phyloP scores from a whole-genome alignment of 2,888 invertebrate species.

The Erebia epiphron region DNA sequence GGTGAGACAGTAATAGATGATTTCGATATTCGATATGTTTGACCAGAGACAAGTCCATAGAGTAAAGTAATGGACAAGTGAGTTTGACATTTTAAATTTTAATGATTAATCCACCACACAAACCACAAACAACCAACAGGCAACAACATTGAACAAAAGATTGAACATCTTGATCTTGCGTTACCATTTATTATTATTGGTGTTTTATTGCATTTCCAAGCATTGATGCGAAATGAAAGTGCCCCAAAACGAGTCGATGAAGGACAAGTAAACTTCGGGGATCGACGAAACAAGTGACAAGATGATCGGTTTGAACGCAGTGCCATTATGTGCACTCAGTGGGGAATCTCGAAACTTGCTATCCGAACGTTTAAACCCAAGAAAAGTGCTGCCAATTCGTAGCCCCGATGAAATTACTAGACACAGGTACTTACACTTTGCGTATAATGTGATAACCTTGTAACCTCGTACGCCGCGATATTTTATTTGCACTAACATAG shows the following conservation, averaged over 20 bases:
- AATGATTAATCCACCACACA: too few species aligned
- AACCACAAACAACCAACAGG: too few species aligned
- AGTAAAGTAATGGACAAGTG: too few species aligned
- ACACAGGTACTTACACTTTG: slow-evolving; percentile 68
- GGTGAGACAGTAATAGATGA: too few species aligned
- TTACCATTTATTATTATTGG: background rate
- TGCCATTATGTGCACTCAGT: slow-evolving; percentile 71
- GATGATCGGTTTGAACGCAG: slow-evolving; percentile 51
- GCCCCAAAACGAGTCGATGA: slow-evolving; percentile 9
- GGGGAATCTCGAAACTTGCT: slow-evolving; percentile 74
- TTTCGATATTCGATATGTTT: too few species aligned
- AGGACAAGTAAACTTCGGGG: slow-evolving; percentile 15
- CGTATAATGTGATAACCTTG: slow-evolving; percentile 12
- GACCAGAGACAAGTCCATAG: too few species aligned
- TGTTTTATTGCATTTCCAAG: slow-evolving; percentile 14
- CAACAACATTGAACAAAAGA: too few species aligned
- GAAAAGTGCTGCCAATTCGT: slow-evolving; percentile 85
- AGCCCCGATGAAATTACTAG: slow-evolving; percentile 64
- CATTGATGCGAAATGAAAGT: slow-evolving; percentile 34
- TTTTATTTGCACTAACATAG: background rate
- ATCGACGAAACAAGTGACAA: slow-evolving; percentile 16
- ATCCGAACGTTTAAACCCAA: slow-evolving; percentile 85
- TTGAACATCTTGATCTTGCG: background rate
- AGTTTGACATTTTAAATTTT: too few species aligned
- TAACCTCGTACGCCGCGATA: background rate